Base-by-base conservation (phyloP, 1,140 invertebrate species). In the Trachymyrmex cornetzi region DNA sequence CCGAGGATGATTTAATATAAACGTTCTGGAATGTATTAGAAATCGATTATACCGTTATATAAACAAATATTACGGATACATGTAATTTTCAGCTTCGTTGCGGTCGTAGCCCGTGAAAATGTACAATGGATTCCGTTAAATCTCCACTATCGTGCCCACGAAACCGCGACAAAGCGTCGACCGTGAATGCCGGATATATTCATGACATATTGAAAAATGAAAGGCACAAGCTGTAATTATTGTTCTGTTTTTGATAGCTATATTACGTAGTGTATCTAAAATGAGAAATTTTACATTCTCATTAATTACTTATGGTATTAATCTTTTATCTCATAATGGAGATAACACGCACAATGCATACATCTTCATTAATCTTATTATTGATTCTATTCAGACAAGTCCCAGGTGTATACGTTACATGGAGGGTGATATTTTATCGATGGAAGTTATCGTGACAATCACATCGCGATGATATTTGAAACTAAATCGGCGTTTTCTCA, bases 101-200 rank as follows among this genome's bases (percentile, higher is more conserved):
- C 80, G 80, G 80, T 84, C 50, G 55, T 57, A 55, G 55, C 80
- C 55, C 24, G 80, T 84, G 72, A 84, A 84, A 84, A 84, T 55
- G 69, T 74, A 84, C 55, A 84, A 61, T 38, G 24, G 69, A 72
- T 61, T 84, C 69, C 80, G 80, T 84, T 84, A 84, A 84, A 84
- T 84, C 80, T 84, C 69, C 69, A 61, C 69, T 84, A 84, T 84
- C 80, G 80, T 74, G 69, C 72, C 80, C 80, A 57, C 80, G 80
- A 84, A 84, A 84, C 80, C 80, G 80, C 80, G 80, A 84, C 80
- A 84, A 84, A 84, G 80, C 69, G 69, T 50, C 69, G 80, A 59
- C 80, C 69, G 69, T 61, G 80, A 74, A 84, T 50, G 57, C 50
- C 71, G 38, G 24, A n/a, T 74, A 74, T 75, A 84, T 53, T 50